phyloP scores from a whole-genome alignment of 2,888 invertebrate genomes.

The Heliconius hortense region DNA sequence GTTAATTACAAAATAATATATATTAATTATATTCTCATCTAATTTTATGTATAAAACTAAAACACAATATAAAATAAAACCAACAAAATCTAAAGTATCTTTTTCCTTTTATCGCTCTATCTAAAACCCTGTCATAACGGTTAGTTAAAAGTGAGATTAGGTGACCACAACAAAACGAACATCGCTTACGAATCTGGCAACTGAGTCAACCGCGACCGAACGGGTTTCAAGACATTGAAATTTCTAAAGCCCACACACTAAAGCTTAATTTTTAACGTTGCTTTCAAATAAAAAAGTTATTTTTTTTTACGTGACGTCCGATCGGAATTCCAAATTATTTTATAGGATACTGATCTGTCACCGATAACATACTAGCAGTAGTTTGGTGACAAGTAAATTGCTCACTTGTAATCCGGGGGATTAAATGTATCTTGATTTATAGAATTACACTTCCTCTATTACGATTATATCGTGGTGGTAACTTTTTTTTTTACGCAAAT shows the following conservation, averaged over 20 bases:
- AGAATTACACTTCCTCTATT: conserved; percentile 33
- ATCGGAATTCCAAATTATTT: conserved; percentile 74
- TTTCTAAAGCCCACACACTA: conserved; percentile 45
- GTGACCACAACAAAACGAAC: conserved; percentile 76
- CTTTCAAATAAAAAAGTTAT: conserved; percentile 46
- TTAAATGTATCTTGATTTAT: conserved; percentile 56
- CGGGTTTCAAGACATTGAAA: conserved; percentile 30
- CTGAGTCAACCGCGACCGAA: conserved; percentile 32
- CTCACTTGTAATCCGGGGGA: conserved; percentile 69
- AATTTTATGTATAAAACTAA: neutral
- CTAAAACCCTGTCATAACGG: conserved; percentile 79
- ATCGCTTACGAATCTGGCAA: conserved; percentile 45
- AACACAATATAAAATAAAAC: conserved; percentile 22
- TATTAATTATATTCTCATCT: neutral
- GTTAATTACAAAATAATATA: neutral
- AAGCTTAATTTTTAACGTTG: conserved; percentile 47
- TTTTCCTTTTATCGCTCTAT: conserved; percentile 63
- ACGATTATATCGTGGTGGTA: conserved; percentile 28
- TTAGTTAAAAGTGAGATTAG: conserved; percentile 78
- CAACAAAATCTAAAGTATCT: conserved; percentile 49
- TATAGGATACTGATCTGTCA: conserved; percentile 77
- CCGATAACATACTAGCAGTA: conserved; percentile 72
- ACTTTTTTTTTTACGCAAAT: conserved; percentile 49
- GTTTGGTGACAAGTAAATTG: conserved; percentile 76
- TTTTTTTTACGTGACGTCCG: conserved; percentile 63